phyloP scores from a whole-genome alignment of 2,113 vertebrate genomes.

The Alligator sinensis region DNA sequence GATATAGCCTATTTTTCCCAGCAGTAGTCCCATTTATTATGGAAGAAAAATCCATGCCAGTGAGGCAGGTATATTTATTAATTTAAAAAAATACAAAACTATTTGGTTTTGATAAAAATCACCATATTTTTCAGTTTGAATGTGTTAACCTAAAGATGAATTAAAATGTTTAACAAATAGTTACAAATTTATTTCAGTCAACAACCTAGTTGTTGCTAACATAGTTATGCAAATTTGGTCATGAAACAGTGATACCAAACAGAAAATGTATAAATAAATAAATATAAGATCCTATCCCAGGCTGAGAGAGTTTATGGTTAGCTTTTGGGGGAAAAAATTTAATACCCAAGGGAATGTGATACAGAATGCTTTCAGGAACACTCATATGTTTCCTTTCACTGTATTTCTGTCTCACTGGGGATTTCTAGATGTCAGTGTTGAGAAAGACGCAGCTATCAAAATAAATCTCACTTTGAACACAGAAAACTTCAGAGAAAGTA shows the following conservation, averaged over 20 bases:
- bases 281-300: not conserved
- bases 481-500: not conserved
- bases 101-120: not conserved
- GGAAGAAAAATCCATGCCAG: not conserved
- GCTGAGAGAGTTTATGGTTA: not conserved
- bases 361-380: not conserved
- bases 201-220: not conserved
- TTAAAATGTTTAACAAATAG: conserved; percentile 20
- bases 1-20: fast-evolving
- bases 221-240: conserved; percentile 21
- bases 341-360: not conserved
- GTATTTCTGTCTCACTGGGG: not conserved
- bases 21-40: fast-evolving
- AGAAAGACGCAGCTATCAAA: not conserved
- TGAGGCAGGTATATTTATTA: fast-evolving
- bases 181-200: conserved; percentile 32
- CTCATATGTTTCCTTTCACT: not conserved
- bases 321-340: not conserved
- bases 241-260: not conserved
- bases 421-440: conserved; percentile 20
- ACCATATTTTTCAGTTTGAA: not conserved
- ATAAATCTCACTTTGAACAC: conserved; percentile 4
- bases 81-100: not conserved
- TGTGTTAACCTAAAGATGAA: not conserved
- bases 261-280: conserved; percentile 31